These are phyloP conservation scores for Enteromius trimaculatus DNA, from an alignment of 2,797 vertebrate genomes.

Conservation along the genomic window DNA sequence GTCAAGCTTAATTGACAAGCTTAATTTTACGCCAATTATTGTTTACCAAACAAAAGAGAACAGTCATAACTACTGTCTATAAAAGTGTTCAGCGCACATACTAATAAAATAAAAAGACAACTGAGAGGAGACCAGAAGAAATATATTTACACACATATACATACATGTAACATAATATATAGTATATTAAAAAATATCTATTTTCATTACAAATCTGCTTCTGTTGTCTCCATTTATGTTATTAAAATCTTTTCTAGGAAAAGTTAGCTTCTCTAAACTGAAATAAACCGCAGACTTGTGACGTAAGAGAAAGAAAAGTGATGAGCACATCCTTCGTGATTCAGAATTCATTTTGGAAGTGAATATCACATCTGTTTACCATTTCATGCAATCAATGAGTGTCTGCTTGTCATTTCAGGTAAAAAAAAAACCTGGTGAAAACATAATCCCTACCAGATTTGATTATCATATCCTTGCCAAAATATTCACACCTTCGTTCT, in stretches of 20 bases:
- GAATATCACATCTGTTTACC: constrained; percentile 54
- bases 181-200: not conserved
- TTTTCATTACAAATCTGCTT: not conserved
- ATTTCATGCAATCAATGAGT: constrained; percentile 54
- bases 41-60: constrained; percentile 53
- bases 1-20: constrained; percentile 60
- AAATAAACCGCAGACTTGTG: constrained; percentile 8
- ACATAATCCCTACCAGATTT: constrained; percentile 54
- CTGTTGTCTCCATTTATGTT: not conserved
- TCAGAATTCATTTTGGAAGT: constrained; percentile 39
- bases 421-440: constrained; percentile 32
- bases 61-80: not conserved
- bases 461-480: constrained; percentile 52
- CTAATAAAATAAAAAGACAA: not conserved
- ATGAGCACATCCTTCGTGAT: constrained; percentile 49
- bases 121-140: not conserved
- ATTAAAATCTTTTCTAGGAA: not conserved
- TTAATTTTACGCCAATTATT: constrained; percentile 54
- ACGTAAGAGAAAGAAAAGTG: constrained; percentile 35
- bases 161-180: not conserved
- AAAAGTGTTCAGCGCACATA: not conserved
- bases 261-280: not conserved
- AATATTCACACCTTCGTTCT: constrained; percentile 43
- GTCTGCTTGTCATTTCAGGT: constrained; percentile 58
- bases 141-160: too few species aligned